phyloP scores from a whole-genome alignment of 2,888 invertebrate genomes.

The Drosophila acutilabella region DNA sequence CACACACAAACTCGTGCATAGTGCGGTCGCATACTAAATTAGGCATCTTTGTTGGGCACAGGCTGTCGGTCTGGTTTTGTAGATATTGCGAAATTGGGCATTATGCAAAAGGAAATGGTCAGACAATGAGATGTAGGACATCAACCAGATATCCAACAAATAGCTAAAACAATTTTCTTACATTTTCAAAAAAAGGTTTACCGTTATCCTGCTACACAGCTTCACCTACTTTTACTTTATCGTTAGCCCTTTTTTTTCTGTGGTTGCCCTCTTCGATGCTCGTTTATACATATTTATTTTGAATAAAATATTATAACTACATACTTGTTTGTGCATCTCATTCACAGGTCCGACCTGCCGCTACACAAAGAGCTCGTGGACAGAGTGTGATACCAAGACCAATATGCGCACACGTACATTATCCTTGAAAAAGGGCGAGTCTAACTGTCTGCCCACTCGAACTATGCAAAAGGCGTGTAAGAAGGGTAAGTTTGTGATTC shows the following conservation, averaged over 20 bases:
- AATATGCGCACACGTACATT: constrained; percentile 93
- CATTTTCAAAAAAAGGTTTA: constrained; percentile 37
- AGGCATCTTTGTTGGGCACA: constrained; percentile 28
- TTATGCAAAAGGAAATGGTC: constrained; percentile 38
- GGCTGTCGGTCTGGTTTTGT: constrained; percentile 19
- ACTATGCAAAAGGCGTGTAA: constrained; percentile 96
- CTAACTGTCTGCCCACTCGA: constrained; percentile 91
- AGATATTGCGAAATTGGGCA: constrained; percentile 39
- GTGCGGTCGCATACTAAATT: constrained; percentile 47
- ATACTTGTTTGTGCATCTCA: constrained; percentile 7
- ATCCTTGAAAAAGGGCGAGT: constrained; percentile 94
- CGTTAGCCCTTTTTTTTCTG: constrained; percentile 5
- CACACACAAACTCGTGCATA: background rate
- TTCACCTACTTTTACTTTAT: constrained; percentile 8
- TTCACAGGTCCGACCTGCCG: constrained; percentile 88
- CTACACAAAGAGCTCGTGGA: constrained; percentile 94
- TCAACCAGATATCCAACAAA: constrained; percentile 27
- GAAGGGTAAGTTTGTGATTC: constrained; percentile 88
- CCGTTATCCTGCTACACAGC: constrained; percentile 21
- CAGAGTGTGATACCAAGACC: constrained; percentile 93
- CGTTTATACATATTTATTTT: constrained; percentile 16
- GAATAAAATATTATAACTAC: constrained; percentile 18
- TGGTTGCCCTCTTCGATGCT: constrained; percentile 5
- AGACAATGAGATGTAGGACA: constrained; percentile 39
- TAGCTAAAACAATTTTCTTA: constrained; percentile 43